Evolutionary conservation across 2,797 vertebrate genomes (phyloP), one percentile per base, ranked within the genome.

Genomic region (Naso thynnoides): DNA sequence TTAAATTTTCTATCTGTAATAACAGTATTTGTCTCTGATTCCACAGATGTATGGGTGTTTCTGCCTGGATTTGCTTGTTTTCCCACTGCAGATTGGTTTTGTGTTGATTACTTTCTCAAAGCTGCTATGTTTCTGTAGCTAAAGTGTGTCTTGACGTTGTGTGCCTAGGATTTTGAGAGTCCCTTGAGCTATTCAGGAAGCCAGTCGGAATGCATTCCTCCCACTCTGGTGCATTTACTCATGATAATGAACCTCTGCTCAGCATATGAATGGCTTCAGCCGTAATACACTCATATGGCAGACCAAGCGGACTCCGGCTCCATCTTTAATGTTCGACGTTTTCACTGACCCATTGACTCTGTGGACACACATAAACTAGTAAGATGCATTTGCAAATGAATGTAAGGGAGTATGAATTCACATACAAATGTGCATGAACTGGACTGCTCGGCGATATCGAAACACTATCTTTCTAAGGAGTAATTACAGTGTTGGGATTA

Each of bases 201-300:
- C 78, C 62, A 56, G 73, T 62, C 45, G 1, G 68, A 70, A 68
- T 82, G 82, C 84, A 76, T 84, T 86, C 86, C 84, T 85, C 81
- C 68, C 82, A 78, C 89, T 88, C 77, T 71, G 65, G 60, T 75
- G 67, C 77, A 70, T 89, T 90, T 85, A 76, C 83, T 83, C 73
- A 81, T 86, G 80, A 89, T 90, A 92, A 91, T 90, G 81, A 88
- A 82, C 70, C 48, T 83, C 79, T 88, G 67, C 85, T 91, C 87
- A 88, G 79, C 89, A 90, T 92, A 83, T 90, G 88, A 92, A 93
- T 88, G 68, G 83, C 63, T 67, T 79, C 52, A 33, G 61, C 86
- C 74, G 76, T 84, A 81, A 82, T 85, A 71, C 77, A 75, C 79
- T 88, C 71, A 77, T 74, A 65, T 77, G 76, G 72, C 57, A 57